Percentiles rank a stretch among this genome's conserved stretches.
Conservation (phyloP, 2,888 invertebrate species). For the Antitype chi region DNA sequence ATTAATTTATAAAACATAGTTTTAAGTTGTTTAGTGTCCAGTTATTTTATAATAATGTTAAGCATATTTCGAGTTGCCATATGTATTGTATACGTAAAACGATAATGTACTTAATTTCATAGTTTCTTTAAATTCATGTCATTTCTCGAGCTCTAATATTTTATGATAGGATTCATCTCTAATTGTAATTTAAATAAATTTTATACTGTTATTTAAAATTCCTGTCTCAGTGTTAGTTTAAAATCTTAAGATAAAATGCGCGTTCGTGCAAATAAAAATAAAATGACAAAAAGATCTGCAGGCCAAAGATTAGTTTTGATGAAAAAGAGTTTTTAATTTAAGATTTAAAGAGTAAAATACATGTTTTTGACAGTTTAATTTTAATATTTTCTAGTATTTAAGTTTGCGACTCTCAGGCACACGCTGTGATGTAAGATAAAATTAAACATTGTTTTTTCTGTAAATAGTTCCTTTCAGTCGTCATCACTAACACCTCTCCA, state of each 20-base stretch:
- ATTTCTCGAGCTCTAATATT: slow-evolving; percentile 64
- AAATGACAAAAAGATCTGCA: slow-evolving; percentile 84
- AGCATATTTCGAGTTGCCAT: slow-evolving; percentile 86
- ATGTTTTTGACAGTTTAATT: slow-evolving; percentile 79
- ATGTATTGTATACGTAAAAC: slow-evolving; percentile 77
- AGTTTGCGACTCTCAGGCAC: slow-evolving; percentile 88
- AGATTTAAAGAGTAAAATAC: slow-evolving; percentile 69
- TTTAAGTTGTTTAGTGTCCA: slow-evolving; percentile 72
- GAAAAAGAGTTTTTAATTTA: slow-evolving; percentile 72
- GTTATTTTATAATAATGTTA: slow-evolving; percentile 68
- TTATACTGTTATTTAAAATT: slow-evolving; percentile 68
- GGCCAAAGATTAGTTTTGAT: slow-evolving; percentile 88
- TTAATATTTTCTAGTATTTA: slow-evolving; percentile 73
- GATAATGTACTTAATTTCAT: slow-evolving; percentile 86
- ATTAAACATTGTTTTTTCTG: slow-evolving; percentile 67
- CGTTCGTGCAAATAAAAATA: slow-evolving; percentile 80
- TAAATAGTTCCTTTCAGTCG: slow-evolving; percentile 72
- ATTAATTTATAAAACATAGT: slow-evolving; percentile 75
- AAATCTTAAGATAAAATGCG: slow-evolving; percentile 70
- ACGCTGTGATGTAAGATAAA: slow-evolving; percentile 89
- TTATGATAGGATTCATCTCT: slow-evolving; percentile 67
- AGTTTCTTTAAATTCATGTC: slow-evolving; percentile 65
- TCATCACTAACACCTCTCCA: slow-evolving; percentile 52
- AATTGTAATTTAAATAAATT: slow-evolving; percentile 67
- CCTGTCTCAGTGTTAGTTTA: slow-evolving; percentile 82